Percentiles rank a stretch among this genome's conserved stretches.
These are phyloP conservation scores for Perdita meconis DNA, from an alignment of 2,888 invertebrate species.

Conservation along the genomic window DNA sequence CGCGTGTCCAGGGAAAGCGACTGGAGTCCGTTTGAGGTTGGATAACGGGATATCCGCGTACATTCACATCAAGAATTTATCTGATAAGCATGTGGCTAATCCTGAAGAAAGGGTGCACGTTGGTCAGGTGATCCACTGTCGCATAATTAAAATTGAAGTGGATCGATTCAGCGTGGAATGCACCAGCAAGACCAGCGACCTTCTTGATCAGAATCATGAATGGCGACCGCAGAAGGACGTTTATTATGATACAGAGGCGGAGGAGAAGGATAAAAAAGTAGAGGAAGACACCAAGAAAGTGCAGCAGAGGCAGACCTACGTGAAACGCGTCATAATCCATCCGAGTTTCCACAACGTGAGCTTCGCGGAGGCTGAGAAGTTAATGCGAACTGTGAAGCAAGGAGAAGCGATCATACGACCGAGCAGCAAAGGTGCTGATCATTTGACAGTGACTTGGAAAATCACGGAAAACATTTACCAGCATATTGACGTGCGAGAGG, in stretches of 20 bases:
- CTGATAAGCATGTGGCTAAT: slow-evolving; percentile 96
- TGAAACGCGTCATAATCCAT: slow-evolving; percentile 98
- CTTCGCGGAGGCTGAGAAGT: slow-evolving; percentile 95
- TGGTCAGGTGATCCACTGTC: slow-evolving; percentile 93
- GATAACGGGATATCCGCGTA: slow-evolving; percentile 98
- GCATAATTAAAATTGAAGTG: slow-evolving; percentile 98
- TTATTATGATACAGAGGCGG: slow-evolving; percentile 95
- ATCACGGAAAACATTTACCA: slow-evolving; percentile 97
- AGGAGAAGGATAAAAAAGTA: slow-evolving; percentile 91
- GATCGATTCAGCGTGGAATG: slow-evolving; percentile 97
- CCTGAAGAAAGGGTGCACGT: slow-evolving; percentile 95
- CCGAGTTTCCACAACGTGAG: slow-evolving; percentile 98
- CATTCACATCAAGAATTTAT: slow-evolving; percentile 96
- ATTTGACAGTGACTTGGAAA: slow-evolving; percentile 99
- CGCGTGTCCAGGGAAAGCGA: slow-evolving; percentile 97
- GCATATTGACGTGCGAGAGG: slow-evolving; percentile 98
- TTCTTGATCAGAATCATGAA: slow-evolving; percentile 94
- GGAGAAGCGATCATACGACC: slow-evolving; percentile 98
- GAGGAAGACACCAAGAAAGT: slow-evolving; percentile 93
- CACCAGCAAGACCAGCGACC: slow-evolving; percentile 96
- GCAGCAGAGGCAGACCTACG: slow-evolving; percentile 93
- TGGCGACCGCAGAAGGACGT: slow-evolving; percentile 96
- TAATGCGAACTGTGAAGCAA: slow-evolving; percentile 96
- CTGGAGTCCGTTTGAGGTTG: slow-evolving; percentile 94
- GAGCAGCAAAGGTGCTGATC: slow-evolving; percentile 98